These are phyloP conservation scores for Brachionus paranguensis DNA, from an alignment of 1,140 invertebrate species.

Conservation along the genomic window DNA sequence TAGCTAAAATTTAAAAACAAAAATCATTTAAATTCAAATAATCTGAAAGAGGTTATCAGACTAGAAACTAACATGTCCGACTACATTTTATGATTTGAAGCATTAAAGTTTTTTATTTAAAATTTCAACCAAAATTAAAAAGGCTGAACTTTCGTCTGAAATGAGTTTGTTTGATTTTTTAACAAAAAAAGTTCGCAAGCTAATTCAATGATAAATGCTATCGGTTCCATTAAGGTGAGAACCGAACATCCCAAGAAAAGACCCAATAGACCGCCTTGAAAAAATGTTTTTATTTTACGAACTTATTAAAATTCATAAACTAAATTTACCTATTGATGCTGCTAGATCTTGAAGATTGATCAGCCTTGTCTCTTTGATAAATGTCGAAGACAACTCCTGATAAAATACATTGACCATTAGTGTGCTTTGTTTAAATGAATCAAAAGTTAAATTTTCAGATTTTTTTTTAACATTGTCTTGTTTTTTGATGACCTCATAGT, in stretches of 20 bases:
- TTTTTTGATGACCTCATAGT: background rate
- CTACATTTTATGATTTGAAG: too few relatives aligned
- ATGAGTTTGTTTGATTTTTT: too few relatives aligned
- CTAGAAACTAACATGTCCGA: too few relatives aligned
- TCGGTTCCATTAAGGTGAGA: background rate
- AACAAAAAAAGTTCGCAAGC: background rate
- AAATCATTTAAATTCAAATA: too few relatives aligned
- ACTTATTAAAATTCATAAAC: background rate
- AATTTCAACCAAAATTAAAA: too few relatives aligned
- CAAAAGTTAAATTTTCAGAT: background rate
- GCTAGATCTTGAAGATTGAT: background rate
- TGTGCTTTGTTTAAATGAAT: background rate
- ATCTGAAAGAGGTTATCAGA: too few relatives aligned
- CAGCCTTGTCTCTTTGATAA: background rate
- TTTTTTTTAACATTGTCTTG: background rate
- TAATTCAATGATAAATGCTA: background rate
- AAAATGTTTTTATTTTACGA: background rate
- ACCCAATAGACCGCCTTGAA: slow-evolving; percentile 3
- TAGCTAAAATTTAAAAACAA: too few relatives aligned
- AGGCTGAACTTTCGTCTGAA: too few relatives aligned
- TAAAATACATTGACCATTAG: slow-evolving; percentile 9
- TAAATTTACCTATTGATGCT: background rate
- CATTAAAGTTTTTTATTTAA: too few relatives aligned
- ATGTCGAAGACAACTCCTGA: background rate
- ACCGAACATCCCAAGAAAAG: background rate